Base-by-base conservation (phyloP, 2,888 invertebrate species). In the Cosmia pyralina region DNA sequence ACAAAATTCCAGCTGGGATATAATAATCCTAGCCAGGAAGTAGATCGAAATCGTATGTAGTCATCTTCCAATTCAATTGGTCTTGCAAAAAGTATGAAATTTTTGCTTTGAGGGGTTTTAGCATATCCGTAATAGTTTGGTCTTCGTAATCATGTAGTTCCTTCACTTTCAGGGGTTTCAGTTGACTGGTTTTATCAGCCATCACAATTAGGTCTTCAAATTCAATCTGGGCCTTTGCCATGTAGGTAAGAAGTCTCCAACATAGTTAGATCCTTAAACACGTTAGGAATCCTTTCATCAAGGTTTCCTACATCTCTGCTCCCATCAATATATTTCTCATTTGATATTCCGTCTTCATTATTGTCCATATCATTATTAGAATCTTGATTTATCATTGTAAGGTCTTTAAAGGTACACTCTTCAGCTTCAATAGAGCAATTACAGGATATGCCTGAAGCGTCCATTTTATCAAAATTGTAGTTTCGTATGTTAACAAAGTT, bases 21-120 rank as follows among this genome's bases (percentile, higher is more conserved):
- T 48, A 5, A 13, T 13, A n/a, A 11, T 55, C n/a, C n/a, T 73
- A 73, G 41, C n/a, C 75, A 0, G 75, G 66, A n/a, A 44, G 4
- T 19, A 28, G 13, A 65, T 55, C 28, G 15, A 55, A 48, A 34
- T 55, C 10, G n/a, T n/a, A n/a, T n/a, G n/a, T 41, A 6, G 4
- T 64, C 17, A 48, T 19, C 28, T 41, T 48, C 65, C 41, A 65
- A 28, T 41, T 41, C 7, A 69, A 44, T 44, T 22, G 17, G 5
- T 52, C 19, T 52, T 19, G 62, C 5, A 74, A 52, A 19, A 22
- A 52, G 11, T 15, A 50, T 15, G 13, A 8, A 6, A 48, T 50
- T 34, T 19, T 55, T 11, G 19, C 44, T 73, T 72, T 72, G 13
- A 13, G 11, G 11, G 4, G 15, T 48, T 1, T 11, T 11, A 44